These are phyloP conservation scores for Rhynchonycteris naso DNA, from an alignment of 2,797 vertebrate species.

Conservation along the genomic window DNA sequence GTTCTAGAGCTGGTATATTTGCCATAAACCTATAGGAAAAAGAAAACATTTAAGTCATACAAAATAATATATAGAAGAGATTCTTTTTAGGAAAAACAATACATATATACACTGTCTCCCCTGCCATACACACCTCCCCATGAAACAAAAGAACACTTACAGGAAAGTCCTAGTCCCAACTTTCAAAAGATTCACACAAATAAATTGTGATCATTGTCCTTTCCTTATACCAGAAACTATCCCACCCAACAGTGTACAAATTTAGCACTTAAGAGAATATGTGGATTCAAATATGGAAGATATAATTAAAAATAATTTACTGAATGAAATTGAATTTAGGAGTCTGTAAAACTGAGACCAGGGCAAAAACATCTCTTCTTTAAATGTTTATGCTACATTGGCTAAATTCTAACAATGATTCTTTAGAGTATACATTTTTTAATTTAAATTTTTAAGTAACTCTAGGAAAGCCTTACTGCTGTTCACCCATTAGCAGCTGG, in stretches of 20 bases:
- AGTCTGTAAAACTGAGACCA: constrained; percentile 16
- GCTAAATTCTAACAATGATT: constrained; percentile 35
- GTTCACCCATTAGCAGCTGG: background rate
- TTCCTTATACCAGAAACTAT: background rate
- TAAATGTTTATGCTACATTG: constrained; percentile 1
- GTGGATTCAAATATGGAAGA: background rate
- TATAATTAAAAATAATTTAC: background rate
- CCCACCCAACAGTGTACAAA: background rate
- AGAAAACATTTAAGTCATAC: constrained; percentile 79
- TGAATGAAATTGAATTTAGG: background rate
- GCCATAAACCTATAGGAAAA: constrained; percentile 90
- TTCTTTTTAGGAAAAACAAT: constrained; percentile 19
- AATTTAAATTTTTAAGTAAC: constrained; percentile 8
- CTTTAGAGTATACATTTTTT: background rate
- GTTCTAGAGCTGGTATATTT: constrained; percentile 90
- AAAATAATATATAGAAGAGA: background rate
- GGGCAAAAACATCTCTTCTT: background rate
- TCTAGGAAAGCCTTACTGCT: background rate
- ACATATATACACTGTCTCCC: background rate
- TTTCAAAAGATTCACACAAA: background rate
- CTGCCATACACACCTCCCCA: background rate
- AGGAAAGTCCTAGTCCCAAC: constrained; percentile 5
- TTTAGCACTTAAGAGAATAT: constrained; percentile 22
- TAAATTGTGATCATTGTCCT: background rate
- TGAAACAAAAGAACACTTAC: background rate